Evolutionary conservation across 2,888 invertebrate genomes (phyloP), one percentile per base, ranked within the genome.

Genomic region (Empis livida): DNA sequence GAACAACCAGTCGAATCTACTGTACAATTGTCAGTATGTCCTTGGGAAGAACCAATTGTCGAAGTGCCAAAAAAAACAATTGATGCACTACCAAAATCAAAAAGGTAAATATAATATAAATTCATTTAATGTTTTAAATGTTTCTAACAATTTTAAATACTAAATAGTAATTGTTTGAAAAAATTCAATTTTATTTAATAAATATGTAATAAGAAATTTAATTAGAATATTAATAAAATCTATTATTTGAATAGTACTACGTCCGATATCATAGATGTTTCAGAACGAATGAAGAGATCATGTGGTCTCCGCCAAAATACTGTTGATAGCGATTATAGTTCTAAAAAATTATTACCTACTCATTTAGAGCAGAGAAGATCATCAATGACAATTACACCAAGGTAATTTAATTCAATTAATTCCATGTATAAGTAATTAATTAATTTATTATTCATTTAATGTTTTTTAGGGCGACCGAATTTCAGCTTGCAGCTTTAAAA

Each of bases 201-300:
- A 20, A 20, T 20, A 20, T 20, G 20, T 20, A 5, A 20, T 20
- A 20, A 20, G 20, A 5, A 20, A 5, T 5, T 20, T 5, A 20
- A 5, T 20, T 20, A 5, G 4, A 3, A 20, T 20, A 20, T n/a
- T n/a, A 20, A 5, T 20, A 3, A 20, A 20, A 20, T 20, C 5
- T 20, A 20, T 20, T 20, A 20, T 20, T 20, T 20, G 5, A 16
- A n/a, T 37, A 66, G 65, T 53, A 63, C 61, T 31, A 60, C 61
- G 11, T 84, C 84, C 16, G 86, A 87, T 63, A 76, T 83, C 52
- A 82, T 82, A 62, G 78, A 75, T 62, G 75, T 74, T 42, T 71
- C 72, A 20, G 78, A 75, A 52, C 71, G 80, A 55, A 71, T 82
- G 56, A 74, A 77, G 56, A 76, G 81, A 50, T 77, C 80, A 37